Conservation (phyloP, 2,888 invertebrate genomes). For the Cataglyphis altisquamis region DNA sequence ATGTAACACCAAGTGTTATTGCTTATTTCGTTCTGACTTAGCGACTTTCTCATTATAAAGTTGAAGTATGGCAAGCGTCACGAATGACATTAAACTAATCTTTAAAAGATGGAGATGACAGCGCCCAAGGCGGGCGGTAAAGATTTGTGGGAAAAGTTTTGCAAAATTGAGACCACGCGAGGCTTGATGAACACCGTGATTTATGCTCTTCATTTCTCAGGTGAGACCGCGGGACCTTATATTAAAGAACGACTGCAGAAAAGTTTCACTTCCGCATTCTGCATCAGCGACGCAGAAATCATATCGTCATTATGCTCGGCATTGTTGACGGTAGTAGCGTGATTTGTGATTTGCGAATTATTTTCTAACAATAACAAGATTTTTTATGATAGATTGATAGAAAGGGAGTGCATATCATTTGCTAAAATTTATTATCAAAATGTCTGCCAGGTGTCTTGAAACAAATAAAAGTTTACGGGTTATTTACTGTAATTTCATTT, state of each 20-base stretch:
- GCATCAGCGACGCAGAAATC: constrained; percentile 40
- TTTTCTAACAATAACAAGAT: background rate
- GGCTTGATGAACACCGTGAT: constrained; percentile 70
- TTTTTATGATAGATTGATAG: background rate
- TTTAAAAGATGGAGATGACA: constrained; percentile 60
- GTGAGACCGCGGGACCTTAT: constrained; percentile 54
- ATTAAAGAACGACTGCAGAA: constrained; percentile 65
- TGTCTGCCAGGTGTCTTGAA: background rate
- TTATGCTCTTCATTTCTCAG: constrained; percentile 72
- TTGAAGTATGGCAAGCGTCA: constrained; percentile 58
- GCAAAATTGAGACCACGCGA: constrained; percentile 67
- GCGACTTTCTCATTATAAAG: constrained; percentile 62
- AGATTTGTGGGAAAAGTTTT: constrained; percentile 71
- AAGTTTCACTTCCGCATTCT: constrained; percentile 58
- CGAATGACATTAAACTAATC: constrained; percentile 61
- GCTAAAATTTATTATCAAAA: background rate
- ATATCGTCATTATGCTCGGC: constrained; percentile 43
- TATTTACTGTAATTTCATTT: background rate
- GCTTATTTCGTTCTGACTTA: constrained; percentile 43
- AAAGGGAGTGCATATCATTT: background rate
- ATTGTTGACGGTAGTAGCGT: constrained; percentile 26
- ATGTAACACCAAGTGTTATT: constrained; percentile 27
- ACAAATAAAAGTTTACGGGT: background rate
- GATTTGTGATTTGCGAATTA: background rate
- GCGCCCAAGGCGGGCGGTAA: constrained; percentile 46